phyloP scores from a whole-genome alignment of 1,140 invertebrate genomes.

The Pseudomyrmex gracilis region DNA sequence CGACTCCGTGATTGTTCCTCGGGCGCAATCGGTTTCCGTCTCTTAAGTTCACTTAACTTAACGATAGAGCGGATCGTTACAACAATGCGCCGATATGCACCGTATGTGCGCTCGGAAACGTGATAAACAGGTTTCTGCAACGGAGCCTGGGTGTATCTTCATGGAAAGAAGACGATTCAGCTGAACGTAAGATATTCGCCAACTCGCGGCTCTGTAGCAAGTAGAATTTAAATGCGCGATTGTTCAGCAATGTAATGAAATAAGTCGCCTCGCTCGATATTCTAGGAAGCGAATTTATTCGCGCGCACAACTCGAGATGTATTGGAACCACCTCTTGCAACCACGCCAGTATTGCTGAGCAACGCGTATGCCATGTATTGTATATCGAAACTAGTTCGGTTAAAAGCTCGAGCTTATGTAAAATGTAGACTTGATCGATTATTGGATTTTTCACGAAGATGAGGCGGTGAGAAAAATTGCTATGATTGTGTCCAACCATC shows the following conservation, averaged over 20 bases:
- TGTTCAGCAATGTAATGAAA: slow-evolving; percentile 33
- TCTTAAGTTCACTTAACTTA: not conserved
- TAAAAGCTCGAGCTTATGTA: not conserved
- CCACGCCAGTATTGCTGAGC: not conserved
- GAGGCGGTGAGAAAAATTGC: too few relatives aligned
- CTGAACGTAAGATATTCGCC: slow-evolving; percentile 43
- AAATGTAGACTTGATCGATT: not conserved
- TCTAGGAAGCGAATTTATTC: slow-evolving; percentile 7
- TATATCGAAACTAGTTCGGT: not conserved
- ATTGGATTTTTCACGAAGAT: not conserved
- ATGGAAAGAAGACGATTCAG: slow-evolving; percentile 17
- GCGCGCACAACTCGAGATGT: not conserved
- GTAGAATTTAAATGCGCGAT: slow-evolving; percentile 42
- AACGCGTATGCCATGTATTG: not conserved
- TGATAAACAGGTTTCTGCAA: slow-evolving; percentile 56
- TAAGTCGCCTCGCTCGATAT: slow-evolving; percentile 6
- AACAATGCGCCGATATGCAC: slow-evolving; percentile 11
- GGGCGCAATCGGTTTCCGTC: slow-evolving; percentile 24
- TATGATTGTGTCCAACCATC: not conserved
- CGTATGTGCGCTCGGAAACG: slow-evolving; percentile 10
- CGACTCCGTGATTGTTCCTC: slow-evolving; percentile 23
- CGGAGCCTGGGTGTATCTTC: slow-evolving; percentile 6
- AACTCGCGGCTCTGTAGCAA: slow-evolving; percentile 4
- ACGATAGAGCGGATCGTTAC: slow-evolving; percentile 5
- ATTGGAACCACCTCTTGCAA: not conserved